Conservation (phyloP, 2,888 invertebrate genomes). For the Agapostemon virescens region DNA sequence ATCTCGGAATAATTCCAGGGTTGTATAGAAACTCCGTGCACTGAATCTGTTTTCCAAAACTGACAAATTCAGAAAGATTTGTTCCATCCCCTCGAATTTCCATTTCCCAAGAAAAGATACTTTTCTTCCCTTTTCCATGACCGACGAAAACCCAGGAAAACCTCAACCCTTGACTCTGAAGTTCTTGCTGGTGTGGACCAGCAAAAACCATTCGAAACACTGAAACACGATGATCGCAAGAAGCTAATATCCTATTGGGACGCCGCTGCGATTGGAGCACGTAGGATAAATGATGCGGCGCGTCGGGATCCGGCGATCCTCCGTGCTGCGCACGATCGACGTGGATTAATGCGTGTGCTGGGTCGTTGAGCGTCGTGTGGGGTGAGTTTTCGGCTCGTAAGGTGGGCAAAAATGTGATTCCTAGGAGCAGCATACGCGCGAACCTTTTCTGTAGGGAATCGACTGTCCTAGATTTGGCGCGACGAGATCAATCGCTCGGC, state of each 20-base stretch:
- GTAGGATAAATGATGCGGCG: slow-evolving; percentile 32
- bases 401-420: slow-evolving; percentile 13
- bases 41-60: not conserved
- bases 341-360: slow-evolving; percentile 58
- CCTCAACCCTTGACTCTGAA: not conserved
- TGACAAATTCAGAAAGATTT: not conserved
- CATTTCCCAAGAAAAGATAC: not conserved
- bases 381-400: slow-evolving; percentile 9
- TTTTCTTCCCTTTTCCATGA: not conserved
- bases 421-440: slow-evolving; percentile 22
- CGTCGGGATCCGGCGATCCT: not conserved
- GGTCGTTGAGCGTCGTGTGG: not conserved
- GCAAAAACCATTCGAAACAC: not conserved
- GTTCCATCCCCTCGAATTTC: slow-evolving; percentile 1
- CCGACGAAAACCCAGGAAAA: not conserved
- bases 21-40: not conserved
- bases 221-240: not conserved
- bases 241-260: slow-evolving; percentile 18
- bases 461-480: slow-evolving; percentile 23
- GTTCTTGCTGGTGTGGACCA: not conserved
- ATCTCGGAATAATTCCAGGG: not conserved
- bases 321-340: slow-evolving; percentile 48
- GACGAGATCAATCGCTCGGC: slow-evolving; percentile 41
- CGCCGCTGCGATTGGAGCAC: not conserved
- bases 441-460: slow-evolving; percentile 9